These are phyloP conservation scores for Falco columbarius DNA, from an alignment of 2,797 vertebrate species.

Conservation along the genomic window DNA sequence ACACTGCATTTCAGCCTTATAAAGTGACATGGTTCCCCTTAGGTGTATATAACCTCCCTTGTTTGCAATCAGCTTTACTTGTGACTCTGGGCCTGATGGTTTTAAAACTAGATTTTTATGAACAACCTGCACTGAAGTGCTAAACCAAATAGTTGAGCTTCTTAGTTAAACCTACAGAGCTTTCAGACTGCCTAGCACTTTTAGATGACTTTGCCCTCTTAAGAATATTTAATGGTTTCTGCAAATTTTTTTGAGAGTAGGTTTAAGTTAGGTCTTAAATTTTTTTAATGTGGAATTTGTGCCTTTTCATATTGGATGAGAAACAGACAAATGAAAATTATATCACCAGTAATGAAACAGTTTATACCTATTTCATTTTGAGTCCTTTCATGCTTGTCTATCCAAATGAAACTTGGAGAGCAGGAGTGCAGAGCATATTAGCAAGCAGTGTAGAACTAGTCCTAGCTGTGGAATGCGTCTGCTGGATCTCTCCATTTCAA, in stretches of 20 bases:
- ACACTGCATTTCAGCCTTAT: not conserved
- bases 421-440: not conserved
- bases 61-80: not conserved
- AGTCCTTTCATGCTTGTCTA: not conserved
- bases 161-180: not conserved
- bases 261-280: not conserved
- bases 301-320: not conserved
- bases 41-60: not conserved
- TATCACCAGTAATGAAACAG: not conserved
- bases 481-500: not conserved
- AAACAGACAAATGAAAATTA: not conserved
- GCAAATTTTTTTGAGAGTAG: not conserved
- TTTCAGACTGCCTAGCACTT: not conserved
- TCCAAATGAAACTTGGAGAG: not conserved
- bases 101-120: not conserved
- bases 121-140: not conserved
- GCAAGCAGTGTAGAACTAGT: not conserved
- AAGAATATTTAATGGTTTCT: not conserved
- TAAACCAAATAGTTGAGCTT: not conserved
- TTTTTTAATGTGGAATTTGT: not conserved
- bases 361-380: not conserved
- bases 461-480: rapidly evolving
- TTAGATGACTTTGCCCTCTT: not conserved
- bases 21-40: not conserved
- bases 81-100: not conserved